Evolutionary conservation across 2,113 vertebrate genomes (phyloP).

Genomic region (Hirundichthys speculiger): DNA sequence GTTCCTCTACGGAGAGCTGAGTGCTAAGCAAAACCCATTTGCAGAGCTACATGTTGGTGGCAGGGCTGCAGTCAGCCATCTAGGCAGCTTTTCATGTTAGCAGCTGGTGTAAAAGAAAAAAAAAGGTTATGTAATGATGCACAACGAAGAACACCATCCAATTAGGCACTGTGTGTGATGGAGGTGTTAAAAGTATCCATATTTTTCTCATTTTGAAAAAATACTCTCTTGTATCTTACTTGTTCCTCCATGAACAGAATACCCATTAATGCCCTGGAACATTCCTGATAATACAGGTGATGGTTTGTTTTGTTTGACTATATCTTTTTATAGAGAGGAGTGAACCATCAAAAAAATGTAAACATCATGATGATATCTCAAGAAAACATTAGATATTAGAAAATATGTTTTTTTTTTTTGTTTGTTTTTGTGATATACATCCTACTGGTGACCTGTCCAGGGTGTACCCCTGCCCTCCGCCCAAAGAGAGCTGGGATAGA

Average conservation of each 20-base stretch:
- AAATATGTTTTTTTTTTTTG: too few relatives aligned
- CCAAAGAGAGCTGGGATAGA: too few relatives aligned
- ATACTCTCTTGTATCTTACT: slow-evolving; percentile 10
- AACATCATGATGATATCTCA: background rate
- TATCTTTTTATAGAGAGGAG: background rate
- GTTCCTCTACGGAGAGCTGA: background rate
- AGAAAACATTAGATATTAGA: background rate
- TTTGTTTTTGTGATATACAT: too few relatives aligned
- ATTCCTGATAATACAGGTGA: background rate
- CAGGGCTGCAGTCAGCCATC: slow-evolving; percentile 21
- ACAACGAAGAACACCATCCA: slow-evolving; percentile 28
- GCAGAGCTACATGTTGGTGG: slow-evolving; percentile 18
- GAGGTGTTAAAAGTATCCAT: slow-evolving; percentile 15
- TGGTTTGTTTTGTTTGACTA: background rate
- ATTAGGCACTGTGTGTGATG: slow-evolving; percentile 20
- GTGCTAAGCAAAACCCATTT: slow-evolving; percentile 26
- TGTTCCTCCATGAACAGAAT: slow-evolving; percentile 5
- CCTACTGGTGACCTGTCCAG: too few relatives aligned
- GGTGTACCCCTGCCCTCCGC: too few relatives aligned
- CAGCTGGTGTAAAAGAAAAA: slow-evolving; percentile 18
- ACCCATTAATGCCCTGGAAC: slow-evolving; percentile 26
- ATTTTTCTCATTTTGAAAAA: slow-evolving; percentile 21
- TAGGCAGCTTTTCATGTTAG: slow-evolving; percentile 27
- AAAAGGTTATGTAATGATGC: slow-evolving; percentile 16
- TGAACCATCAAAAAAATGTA: background rate